These are phyloP conservation scores for Brachionus plicatilis DNA, from an alignment of 1,140 invertebrate species.

Conservation along the genomic window DNA sequence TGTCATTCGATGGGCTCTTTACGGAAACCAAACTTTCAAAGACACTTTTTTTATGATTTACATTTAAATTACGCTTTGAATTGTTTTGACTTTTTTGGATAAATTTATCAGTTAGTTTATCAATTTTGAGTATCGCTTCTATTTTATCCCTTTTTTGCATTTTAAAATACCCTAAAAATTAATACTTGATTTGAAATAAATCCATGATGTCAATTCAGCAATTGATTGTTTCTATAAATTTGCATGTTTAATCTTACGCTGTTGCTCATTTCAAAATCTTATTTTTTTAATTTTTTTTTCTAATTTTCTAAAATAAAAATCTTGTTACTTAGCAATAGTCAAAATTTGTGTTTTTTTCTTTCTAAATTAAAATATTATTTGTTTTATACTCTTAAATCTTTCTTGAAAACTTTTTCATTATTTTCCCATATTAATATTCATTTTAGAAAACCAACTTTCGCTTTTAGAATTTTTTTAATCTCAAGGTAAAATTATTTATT, in stretches of 20 bases:
- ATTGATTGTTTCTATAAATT: not conserved
- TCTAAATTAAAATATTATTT: not conserved
- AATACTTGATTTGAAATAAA: not conserved
- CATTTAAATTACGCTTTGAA: not conserved
- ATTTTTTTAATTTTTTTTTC: not conserved
- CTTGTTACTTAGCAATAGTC: constrained; percentile 29
- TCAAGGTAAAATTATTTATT: not conserved
- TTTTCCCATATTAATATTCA: not conserved
- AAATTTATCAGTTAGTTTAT: not conserved
- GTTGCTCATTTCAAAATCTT: not conserved
- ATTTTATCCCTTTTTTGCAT: constrained; percentile 28
- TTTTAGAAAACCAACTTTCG: not conserved
- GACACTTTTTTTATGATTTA: not conserved
- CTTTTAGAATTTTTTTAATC: not conserved
- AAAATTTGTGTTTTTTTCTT: not conserved
- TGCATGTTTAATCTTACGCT: not conserved
- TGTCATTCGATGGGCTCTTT: not conserved
- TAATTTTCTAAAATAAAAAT: not conserved
- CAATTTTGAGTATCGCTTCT: constrained; percentile 2
- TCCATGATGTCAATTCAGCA: not conserved
- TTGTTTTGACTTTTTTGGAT: not conserved
- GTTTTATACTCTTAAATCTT: not conserved
- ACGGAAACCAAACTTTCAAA: not conserved
- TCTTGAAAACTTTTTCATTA: not conserved
- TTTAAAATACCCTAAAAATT: not conserved